These are phyloP conservation scores for Otolemur garnettii DNA, from an alignment of 2,113 vertebrate genomes.

Conservation along the genomic window DNA sequence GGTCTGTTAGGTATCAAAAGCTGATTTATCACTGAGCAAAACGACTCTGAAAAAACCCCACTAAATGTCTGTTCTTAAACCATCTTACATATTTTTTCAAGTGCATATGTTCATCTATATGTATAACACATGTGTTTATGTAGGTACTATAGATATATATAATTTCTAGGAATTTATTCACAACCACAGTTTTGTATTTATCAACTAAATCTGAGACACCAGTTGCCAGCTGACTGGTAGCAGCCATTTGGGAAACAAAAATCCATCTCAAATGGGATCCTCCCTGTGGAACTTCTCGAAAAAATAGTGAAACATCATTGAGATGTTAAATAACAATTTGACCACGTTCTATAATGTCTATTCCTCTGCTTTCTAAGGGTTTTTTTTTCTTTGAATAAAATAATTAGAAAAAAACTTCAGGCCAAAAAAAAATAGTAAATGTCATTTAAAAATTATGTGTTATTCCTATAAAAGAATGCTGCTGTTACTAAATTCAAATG, in stretches of 20 bases:
- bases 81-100: not conserved
- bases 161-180: not conserved
- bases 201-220: not conserved
- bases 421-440: not conserved
- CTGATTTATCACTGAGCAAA: not conserved
- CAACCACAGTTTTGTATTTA: not conserved
- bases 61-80: not conserved
- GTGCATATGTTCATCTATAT: not conserved
- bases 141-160: not conserved
- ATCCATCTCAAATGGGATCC: conserved; percentile 43
- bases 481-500: not conserved
- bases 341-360: not conserved
- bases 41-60: not conserved
- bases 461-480: not conserved
- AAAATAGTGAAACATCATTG: not conserved
- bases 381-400: conserved; percentile 42
- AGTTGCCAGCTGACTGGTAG: not conserved
- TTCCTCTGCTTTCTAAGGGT: not conserved
- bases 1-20: not conserved
- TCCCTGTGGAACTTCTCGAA: not conserved
- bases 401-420: not conserved
- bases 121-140: not conserved
- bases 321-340: conserved; percentile 14
- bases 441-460: not conserved
- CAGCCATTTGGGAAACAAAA: conserved; percentile 44